Base-by-base conservation (phyloP, 53 echinoderm and acorn worm species). In the Actinopyga echinites region DNA sequence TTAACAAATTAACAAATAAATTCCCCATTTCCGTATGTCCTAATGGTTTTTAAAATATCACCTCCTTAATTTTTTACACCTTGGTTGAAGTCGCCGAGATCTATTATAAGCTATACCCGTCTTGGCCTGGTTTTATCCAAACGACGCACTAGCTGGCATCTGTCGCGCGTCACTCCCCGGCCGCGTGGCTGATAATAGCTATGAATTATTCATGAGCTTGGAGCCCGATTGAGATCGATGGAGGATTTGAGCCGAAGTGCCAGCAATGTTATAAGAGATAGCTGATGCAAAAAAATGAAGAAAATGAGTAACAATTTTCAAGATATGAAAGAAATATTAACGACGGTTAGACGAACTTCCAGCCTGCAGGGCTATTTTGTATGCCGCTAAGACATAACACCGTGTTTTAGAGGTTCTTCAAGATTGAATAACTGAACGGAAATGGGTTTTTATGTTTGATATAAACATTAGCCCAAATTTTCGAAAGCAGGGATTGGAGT, bases 1-100 rank as follows among this genome's bases (percentile, higher is more conserved):
- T 71, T 71, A 32, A 71, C 71, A 71, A 71, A 71, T 71, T 71
- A 71, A 71, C 71, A 71, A 71, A 71, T 71, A 71, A 71, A 71
- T 71, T 71, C 71, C n/a, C 71, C 43, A 71, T 71, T 71, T 71
- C 71, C 71, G 71, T 71, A 71, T 44, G 71, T 71, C 71, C 44
- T 71, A 42, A 71, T 71, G 71, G 71, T 42, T 71, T 71, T 71
- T 71, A 24, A 71, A 71, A 71, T 42, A 71, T 40, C 71, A 42
- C 44, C 34, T 34, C 42, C 25, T 40, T 42, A 71, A 26, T 30
- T 71, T 71, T 71, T 71, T 40, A 71, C 71, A 71, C 71, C 71
- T 71, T 26, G 28, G n/a, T 71, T 44, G 23, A 71, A 71, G 43
- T 44, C 45, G 71, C 71, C 10, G 44, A 49, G 49, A 6, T 49